Evolutionary conservation across 1,140 invertebrate species (phyloP).

Genomic region (Heliconius himera): DNA sequence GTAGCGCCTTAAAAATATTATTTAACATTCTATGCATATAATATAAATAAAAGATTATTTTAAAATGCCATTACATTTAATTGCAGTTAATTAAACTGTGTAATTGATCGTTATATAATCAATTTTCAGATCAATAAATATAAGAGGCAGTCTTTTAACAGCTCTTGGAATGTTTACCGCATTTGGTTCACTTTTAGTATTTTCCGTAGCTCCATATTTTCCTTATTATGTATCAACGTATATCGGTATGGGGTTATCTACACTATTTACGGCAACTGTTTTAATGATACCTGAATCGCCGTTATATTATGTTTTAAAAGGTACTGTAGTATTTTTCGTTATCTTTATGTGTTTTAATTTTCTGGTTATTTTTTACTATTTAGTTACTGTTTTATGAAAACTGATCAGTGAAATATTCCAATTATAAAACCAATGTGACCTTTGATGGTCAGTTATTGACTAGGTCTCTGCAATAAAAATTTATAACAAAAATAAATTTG

Average conservation of each 20-base stretch:
- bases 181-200: slow-evolving; percentile 50
- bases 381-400: too few species aligned
- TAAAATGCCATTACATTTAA: background rate
- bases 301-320: slow-evolving; percentile 54
- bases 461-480: too few species aligned
- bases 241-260: slow-evolving; percentile 39
- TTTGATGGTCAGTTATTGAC: too few species aligned
- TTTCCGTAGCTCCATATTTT: slow-evolving; percentile 49
- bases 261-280: slow-evolving; percentile 39
- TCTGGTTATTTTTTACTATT: too few species aligned
- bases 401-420: too few species aligned
- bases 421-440: too few species aligned
- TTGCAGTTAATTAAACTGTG: background rate
- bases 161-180: slow-evolving; percentile 47
- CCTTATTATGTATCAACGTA: slow-evolving; percentile 38
- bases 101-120: background rate
- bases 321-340: slow-evolving; percentile 41
- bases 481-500: too few species aligned
- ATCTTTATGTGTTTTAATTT: background rate
- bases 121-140: slow-evolving; percentile 39
- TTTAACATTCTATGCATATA: too few species aligned
- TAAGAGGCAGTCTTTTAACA: slow-evolving; percentile 54
- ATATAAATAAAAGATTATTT: background rate
- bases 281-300: slow-evolving; percentile 57
- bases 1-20: too few species aligned